Percentiles rank a stretch among this genome's conserved stretches.
Evolutionary conservation across 2,888 invertebrate species (phyloP).

Genomic region (Eupithecia tripunctaria): DNA sequence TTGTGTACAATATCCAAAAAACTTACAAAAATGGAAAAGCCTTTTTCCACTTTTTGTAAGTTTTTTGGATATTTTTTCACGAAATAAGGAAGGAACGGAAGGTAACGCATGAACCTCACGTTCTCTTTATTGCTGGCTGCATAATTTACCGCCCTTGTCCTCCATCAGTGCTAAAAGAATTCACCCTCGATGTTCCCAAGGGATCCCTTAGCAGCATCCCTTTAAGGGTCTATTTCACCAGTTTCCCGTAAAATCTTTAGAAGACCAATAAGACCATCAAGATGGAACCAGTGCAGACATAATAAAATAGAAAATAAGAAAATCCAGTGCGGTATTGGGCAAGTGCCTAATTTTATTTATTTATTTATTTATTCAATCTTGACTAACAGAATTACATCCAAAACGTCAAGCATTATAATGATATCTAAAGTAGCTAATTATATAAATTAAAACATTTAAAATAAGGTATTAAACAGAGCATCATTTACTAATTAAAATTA

Average conservation of each 20-base stretch:
- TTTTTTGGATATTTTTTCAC: background rate
- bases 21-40: no score
- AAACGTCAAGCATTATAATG: no score
- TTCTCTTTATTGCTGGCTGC: background rate
- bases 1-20: no score
- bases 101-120: background rate
- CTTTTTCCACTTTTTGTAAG: background rate
- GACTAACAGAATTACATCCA: no score
- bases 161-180: slow-evolving; percentile 8
- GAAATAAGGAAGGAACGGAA: background rate
- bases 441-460: no score
- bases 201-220: slow-evolving; percentile 1
- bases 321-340: background rate
- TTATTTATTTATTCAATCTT: no score
- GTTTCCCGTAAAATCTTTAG: background rate
- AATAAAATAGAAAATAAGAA: background rate
- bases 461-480: no score
- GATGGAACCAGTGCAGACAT: background rate
- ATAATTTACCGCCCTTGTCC: slow-evolving; percentile 6
- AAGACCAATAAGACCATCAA: background rate
- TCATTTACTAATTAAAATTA: no score
- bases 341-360: no score
- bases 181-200: background rate
- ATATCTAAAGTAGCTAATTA: no score
- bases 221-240: background rate